Percentiles rank a stretch among this genome's conserved stretches.
Conservation (phyloP, 2,888 invertebrate genomes). For the Andrena fulva region DNA sequence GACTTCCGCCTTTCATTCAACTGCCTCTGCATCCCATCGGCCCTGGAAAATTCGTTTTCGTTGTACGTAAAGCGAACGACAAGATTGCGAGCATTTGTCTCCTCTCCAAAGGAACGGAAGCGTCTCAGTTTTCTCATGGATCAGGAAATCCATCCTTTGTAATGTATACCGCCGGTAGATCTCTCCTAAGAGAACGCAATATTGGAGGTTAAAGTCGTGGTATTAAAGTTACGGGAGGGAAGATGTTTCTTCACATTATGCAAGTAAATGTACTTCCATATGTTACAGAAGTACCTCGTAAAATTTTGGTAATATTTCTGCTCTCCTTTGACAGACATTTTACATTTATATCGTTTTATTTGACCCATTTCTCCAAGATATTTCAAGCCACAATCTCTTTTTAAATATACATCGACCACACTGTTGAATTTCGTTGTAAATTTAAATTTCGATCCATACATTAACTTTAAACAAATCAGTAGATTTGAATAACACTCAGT, state of each 20-base stretch:
- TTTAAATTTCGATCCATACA: too few species aligned
- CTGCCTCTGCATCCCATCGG: constrained; percentile 39
- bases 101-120: constrained; percentile 13
- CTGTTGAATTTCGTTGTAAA: too few species aligned
- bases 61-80: constrained; percentile 37
- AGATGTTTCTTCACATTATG: neutral
- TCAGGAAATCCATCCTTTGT: constrained; percentile 37
- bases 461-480: too few species aligned
- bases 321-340: too few species aligned
- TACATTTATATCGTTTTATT: too few species aligned
- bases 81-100: constrained; percentile 66
- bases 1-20: constrained; percentile 43
- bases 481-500: too few species aligned
- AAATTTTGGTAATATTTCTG: too few species aligned
- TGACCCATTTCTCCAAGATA: too few species aligned
- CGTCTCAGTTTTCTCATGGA: constrained; percentile 37
- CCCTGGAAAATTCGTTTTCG: constrained; percentile 55
- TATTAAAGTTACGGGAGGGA: neutral
- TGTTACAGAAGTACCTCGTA: too few species aligned
- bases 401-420: too few species aligned
- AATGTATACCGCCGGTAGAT: constrained; percentile 39
- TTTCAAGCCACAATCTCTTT: too few species aligned
- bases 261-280: neutral
- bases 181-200: constrained; percentile 15
- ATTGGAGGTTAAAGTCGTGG: constrained; percentile 10